Evolutionary conservation across 2,888 invertebrate genomes (phyloP).

Genomic region (Heliothis peltigera): DNA sequence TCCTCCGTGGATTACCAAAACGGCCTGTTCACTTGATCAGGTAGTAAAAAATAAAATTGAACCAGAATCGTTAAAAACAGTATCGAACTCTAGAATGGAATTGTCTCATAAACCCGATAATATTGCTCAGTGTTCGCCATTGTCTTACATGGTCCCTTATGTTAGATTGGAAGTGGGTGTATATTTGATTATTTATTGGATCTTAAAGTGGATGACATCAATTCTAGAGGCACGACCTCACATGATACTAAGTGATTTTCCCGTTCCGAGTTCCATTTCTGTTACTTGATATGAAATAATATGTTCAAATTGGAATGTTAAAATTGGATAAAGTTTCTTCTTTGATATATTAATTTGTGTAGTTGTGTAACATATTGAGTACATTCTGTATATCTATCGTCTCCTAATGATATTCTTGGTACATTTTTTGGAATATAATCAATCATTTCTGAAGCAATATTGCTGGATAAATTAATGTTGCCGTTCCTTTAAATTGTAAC

Average conservation of each 20-base stretch:
- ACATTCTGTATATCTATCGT: not conserved
- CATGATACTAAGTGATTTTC: constrained; percentile 46
- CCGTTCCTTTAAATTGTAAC: constrained; percentile 29
- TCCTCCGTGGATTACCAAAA: no score
- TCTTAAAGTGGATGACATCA: constrained; percentile 55
- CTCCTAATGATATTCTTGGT: not conserved
- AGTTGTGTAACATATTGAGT: not conserved
- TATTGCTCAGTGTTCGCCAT: constrained; percentile 34
- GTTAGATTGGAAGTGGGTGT: constrained; percentile 55
- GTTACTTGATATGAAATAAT: constrained; percentile 47
- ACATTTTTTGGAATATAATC: constrained; percentile 23
- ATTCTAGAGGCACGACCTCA: constrained; percentile 47
- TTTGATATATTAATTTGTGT: constrained; percentile 12
- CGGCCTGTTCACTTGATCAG: not conserved
- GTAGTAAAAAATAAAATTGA: not conserved
- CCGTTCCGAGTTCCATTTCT: constrained; percentile 43
- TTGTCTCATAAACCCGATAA: constrained; percentile 34
- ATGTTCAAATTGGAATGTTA: constrained; percentile 38
- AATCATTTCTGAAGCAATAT: constrained; percentile 31
- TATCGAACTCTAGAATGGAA: constrained; percentile 23
- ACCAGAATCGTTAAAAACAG: constrained; percentile 12
- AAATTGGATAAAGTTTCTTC: constrained; percentile 29
- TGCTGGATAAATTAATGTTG: constrained; percentile 25
- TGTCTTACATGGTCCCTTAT: constrained; percentile 37
- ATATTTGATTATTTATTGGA: constrained; percentile 58